Base-by-base conservation (phyloP, 92 coral and sea anemone genomes). In the Isaurus tuberculatus region DNA sequence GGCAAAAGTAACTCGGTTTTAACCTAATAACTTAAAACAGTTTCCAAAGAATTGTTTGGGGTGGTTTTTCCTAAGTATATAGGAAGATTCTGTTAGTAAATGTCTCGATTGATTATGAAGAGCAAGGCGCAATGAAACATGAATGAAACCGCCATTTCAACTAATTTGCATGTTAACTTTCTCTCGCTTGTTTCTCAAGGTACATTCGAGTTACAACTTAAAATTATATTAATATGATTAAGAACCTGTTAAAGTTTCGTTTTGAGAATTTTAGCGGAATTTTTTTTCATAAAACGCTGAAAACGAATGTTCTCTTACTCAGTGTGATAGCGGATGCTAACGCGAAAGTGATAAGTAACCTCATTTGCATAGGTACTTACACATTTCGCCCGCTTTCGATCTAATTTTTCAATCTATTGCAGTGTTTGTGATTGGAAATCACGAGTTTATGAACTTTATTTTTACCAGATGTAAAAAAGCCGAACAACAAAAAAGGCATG, bases 81-180 rank as follows among this genome's bases (percentile, higher is more conserved):
- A 28, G n/a, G 5, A 55, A 55, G 25, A 81, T 53, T 88, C 34
- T 48, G n/a, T 43, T 60, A 51, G 20, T 65, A 57, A 25, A 58
- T 34, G 37, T 37, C 37, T 23, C 34, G 57, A 37, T 57, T 77
- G 68, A 60, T n/a, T 58, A 31, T 60, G 70, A 77, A 58, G 82
- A 77, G 82, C 82, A 22, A 10, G 68, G 53, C 55, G 82, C 82
- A 77, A 77, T 77, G 70, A 77, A 77, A 77, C 82, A 60, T 77
- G 82, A 77, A 77, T 77, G 82, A 77, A 77, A 77, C 82, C 82
- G 23, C 82, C 55, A 77, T 77, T 77, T 77, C 82, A 77, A 23
- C 82, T 77, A 22, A 77, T 77, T 77, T 77, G 82, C 82, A 77
- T 77, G 82, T 77, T 77, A 77, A 77, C 82, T 77, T 77, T 32